A percentile compares a stretch with the other conserved stretches of the same genome.
These are phyloP conservation scores for Ophion ventricosus DNA, from an alignment of 2,888 invertebrate species.

Conservation along the genomic window DNA sequence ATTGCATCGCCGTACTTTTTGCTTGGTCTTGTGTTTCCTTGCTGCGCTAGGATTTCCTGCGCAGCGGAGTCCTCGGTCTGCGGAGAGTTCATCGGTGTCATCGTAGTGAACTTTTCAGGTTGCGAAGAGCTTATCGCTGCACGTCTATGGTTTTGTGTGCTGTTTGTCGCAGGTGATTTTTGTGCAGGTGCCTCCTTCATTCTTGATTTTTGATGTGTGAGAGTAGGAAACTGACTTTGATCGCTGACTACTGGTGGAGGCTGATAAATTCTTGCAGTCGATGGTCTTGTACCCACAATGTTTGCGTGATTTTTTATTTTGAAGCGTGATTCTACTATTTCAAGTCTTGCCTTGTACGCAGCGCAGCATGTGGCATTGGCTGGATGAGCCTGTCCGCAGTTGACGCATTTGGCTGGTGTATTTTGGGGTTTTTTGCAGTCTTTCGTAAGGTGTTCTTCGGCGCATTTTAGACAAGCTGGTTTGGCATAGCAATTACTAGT, in stretches of 20 bases:
- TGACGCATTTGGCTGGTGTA: slow-evolving; percentile 68
- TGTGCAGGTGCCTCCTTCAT: slow-evolving; percentile 17
- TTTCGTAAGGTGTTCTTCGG: slow-evolving; percentile 66
- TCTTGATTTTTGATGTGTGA: not conserved
- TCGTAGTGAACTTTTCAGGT: too few species aligned
- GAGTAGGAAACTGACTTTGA: slow-evolving; percentile 9
- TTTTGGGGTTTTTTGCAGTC: slow-evolving; percentile 66
- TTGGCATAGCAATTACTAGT: slow-evolving; percentile 62
- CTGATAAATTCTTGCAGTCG: slow-evolving; percentile 11
- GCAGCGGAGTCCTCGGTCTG: slow-evolving; percentile 18
- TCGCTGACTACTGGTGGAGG: slow-evolving; percentile 3
- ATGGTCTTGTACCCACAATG: not conserved
- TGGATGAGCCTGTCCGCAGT: slow-evolving; percentile 69
- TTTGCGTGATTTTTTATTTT: slow-evolving; percentile 6
- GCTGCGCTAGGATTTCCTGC: not conserved
- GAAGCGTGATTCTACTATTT: slow-evolving; percentile 5
- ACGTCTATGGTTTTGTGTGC: not conserved
- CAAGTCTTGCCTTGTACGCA: slow-evolving; percentile 65
- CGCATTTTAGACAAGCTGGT: slow-evolving; percentile 69
- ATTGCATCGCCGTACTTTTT: not conserved
- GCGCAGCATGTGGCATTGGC: slow-evolving; percentile 69
- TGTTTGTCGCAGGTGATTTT: slow-evolving; percentile 8
- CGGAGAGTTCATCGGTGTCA: slow-evolving; percentile 1
- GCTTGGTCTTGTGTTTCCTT: slow-evolving; percentile 16
- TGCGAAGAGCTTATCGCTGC: slow-evolving; percentile 7